Evolutionary conservation across 2,888 invertebrate genomes (phyloP).

Genomic region (Horisme vitalbata): DNA sequence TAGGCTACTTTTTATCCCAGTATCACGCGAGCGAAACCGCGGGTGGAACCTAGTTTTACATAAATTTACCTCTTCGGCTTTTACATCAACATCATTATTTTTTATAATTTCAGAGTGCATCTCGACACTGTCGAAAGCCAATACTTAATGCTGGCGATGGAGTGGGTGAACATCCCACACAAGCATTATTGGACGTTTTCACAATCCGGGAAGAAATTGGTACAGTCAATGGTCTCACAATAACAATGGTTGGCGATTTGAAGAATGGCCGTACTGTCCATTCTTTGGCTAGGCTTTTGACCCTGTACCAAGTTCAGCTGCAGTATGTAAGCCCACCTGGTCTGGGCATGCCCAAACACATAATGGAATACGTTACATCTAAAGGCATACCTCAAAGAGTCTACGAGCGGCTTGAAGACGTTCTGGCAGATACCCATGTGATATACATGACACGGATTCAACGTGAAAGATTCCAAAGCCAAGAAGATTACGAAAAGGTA

Average conservation of each 20-base stretch:
- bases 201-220: slow-evolving; percentile 99
- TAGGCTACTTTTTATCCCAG: too few species aligned
- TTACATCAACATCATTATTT: neutral
- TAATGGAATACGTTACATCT: slow-evolving; percentile 89
- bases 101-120: slow-evolving; percentile 85
- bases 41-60: too few species aligned
- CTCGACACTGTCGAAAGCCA: slow-evolving; percentile 92
- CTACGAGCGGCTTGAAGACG: slow-evolving; percentile 90
- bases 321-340: slow-evolving; percentile 94
- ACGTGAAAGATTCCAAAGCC: slow-evolving; percentile 92
- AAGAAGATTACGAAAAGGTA: slow-evolving; percentile 94
- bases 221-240: slow-evolving; percentile 97
- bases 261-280: slow-evolving; percentile 99
- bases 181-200: slow-evolving; percentile 98
- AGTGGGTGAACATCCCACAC: slow-evolving; percentile 98
- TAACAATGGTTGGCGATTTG: slow-evolving; percentile 99
- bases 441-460: slow-evolving; percentile 99
- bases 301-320: slow-evolving; percentile 95
- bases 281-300: slow-evolving; percentile 95
- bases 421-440: slow-evolving; percentile 96
- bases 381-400: slow-evolving; percentile 91
- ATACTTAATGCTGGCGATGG: slow-evolving; percentile 99
- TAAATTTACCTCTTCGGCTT: too few species aligned
- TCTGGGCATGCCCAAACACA: slow-evolving; percentile 95
- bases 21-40: too few species aligned